Evolutionary conservation across 2,113 vertebrate genomes (phyloP).

Genomic region (Phalacrocorax pelagicus): DNA sequence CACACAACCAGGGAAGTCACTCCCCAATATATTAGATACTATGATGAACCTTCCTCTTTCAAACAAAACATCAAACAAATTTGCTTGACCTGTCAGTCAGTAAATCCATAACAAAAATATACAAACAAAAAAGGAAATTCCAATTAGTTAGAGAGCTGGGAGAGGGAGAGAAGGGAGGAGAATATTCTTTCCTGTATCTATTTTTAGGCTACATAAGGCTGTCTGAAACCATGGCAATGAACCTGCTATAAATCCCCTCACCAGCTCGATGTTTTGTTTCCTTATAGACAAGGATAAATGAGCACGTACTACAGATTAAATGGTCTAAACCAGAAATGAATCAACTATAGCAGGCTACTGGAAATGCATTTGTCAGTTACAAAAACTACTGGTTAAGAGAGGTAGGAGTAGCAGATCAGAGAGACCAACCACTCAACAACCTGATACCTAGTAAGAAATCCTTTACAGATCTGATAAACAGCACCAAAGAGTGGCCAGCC

Average conservation of each 20-base stretch:
- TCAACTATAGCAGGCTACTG: not conserved
- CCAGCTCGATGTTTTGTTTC: not conserved
- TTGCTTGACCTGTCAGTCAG: not conserved
- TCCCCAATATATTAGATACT: not conserved
- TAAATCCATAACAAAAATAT: not conserved
- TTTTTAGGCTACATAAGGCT: conserved; percentile 42
- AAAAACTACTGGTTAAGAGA: not conserved
- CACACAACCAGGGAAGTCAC: not conserved
- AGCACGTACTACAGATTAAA: not conserved
- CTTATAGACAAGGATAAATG: conserved; percentile 27
- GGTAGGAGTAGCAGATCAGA: not conserved
- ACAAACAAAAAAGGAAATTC: conserved; percentile 32
- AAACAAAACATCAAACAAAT: conserved; percentile 14
- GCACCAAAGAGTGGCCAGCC: not conserved
- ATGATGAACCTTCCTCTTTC: not conserved
- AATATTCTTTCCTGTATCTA: conserved; percentile 62
- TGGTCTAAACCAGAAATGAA: not conserved
- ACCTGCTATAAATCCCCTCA: conserved; percentile 26
- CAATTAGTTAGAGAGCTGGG: conserved; percentile 22
- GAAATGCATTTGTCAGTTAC: not conserved
- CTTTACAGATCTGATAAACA: not conserved
- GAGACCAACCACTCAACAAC: fast-evolving
- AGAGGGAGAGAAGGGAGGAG: conserved; percentile 21
- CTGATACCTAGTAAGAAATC: not conserved
- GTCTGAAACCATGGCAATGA: conserved; percentile 66